These are phyloP conservation scores for Lytechinus variegatus DNA, from an alignment of 35 echinoderm and acorn worm genomes.

Conservation along the genomic window DNA sequence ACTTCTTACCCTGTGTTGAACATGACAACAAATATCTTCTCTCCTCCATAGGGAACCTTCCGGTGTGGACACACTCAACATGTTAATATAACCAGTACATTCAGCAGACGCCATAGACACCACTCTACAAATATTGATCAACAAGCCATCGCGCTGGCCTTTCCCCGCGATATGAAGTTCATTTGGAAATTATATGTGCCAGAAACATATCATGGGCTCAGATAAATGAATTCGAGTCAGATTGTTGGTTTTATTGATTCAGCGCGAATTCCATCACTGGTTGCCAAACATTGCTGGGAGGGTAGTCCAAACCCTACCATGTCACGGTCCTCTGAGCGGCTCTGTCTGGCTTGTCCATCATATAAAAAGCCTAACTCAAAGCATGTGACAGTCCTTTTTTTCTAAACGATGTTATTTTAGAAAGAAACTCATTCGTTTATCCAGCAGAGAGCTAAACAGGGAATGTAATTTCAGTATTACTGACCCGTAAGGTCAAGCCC, in stretches of 20 bases:
- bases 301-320: neutral
- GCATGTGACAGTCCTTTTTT: neutral
- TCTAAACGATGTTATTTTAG: neutral
- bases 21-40: neutral
- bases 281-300: neutral
- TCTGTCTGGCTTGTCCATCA: neutral
- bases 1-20: neutral
- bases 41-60: neutral
- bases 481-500: neutral
- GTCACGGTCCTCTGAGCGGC: neutral
- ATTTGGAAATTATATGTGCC: neutral
- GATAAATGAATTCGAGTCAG: neutral
- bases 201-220: neutral
- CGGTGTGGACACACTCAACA: neutral
- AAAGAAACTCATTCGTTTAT: neutral
- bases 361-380: neutral
- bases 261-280: neutral
- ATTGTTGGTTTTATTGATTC: neutral
- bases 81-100: neutral
- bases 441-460: neutral
- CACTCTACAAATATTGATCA: neutral
- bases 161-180: neutral
- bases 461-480: conserved; percentile 3
- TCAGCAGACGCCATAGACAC: neutral
- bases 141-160: neutral